phyloP scores from a whole-genome alignment of 2,113 vertebrate species.

The Halcyon malimbica region DNA sequence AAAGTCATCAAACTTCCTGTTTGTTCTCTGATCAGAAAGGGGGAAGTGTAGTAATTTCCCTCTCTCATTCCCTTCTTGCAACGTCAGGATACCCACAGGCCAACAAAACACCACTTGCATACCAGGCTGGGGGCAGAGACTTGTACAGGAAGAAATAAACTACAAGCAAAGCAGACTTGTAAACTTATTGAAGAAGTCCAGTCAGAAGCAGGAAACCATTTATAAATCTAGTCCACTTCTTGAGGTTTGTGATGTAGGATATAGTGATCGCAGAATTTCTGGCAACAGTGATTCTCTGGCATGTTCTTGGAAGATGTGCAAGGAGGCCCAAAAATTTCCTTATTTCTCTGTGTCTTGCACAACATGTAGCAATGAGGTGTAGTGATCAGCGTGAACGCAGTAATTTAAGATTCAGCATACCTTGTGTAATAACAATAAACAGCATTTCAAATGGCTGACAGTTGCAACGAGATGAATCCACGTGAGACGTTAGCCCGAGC shows the following conservation, averaged over 20 bases:
- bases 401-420: not conserved
- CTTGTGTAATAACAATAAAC: not conserved
- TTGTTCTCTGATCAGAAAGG: not conserved
- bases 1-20: not conserved
- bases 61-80: not conserved
- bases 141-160: slow-evolving; percentile 33
- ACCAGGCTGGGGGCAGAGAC: not conserved
- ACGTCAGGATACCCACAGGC: not conserved
- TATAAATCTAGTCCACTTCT: not conserved
- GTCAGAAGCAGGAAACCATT: not conserved
- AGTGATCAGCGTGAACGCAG: not conserved
- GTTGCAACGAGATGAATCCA: not conserved
- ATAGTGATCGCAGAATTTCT: not conserved
- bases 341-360: not conserved
- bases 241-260: not conserved
- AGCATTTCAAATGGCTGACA: not conserved
- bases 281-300: not conserved
- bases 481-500: not conserved
- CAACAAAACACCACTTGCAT: not conserved
- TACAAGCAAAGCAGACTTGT: slow-evolving; percentile 11
- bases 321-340: not conserved
- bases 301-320: not conserved
- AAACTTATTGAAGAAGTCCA: not conserved
- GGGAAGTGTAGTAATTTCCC: slow-evolving; percentile 32
- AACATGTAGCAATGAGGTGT: not conserved